phyloP scores from a whole-genome alignment of 2,113 vertebrate species.

The Mustela lutreola region DNA sequence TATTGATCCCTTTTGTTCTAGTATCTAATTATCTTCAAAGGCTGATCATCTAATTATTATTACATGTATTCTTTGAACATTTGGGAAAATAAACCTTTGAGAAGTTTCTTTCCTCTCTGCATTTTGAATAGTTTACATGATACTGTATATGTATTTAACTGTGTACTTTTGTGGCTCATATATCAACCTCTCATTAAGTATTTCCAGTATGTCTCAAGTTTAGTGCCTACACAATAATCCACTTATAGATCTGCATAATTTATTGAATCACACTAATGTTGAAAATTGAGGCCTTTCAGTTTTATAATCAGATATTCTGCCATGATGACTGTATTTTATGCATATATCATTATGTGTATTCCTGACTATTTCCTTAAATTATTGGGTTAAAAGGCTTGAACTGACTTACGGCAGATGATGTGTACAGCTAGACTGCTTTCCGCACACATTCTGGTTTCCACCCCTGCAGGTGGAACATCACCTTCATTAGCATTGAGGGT shows the following conservation, averaged over 20 bases:
- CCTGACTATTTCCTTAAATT: background rate
- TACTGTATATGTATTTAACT: background rate
- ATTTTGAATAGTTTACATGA: background rate
- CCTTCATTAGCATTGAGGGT: background rate
- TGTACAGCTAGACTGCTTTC: background rate
- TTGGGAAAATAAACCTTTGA: conserved; percentile 10
- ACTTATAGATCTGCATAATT: background rate
- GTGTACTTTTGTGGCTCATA: background rate
- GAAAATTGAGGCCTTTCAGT: background rate
- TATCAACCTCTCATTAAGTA: background rate
- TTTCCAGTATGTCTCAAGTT: background rate
- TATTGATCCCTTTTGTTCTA: background rate
- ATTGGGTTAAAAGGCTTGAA: background rate
- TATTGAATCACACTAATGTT: background rate
- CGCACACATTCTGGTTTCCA: background rate
- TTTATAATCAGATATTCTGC: background rate
- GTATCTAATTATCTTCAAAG: conserved; percentile 17
- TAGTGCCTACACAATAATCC: background rate
- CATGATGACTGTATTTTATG: background rate
- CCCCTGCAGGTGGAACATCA: background rate
- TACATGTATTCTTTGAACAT: background rate
- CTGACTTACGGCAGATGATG: background rate
- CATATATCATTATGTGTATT: background rate
- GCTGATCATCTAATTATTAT: background rate
- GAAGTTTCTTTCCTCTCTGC: background rate